Percentiles rank a stretch among this genome's conserved stretches.
Evolutionary conservation across 2,797 vertebrate genomes (phyloP).

Genomic region (Lithobates sylvaticus): DNA sequence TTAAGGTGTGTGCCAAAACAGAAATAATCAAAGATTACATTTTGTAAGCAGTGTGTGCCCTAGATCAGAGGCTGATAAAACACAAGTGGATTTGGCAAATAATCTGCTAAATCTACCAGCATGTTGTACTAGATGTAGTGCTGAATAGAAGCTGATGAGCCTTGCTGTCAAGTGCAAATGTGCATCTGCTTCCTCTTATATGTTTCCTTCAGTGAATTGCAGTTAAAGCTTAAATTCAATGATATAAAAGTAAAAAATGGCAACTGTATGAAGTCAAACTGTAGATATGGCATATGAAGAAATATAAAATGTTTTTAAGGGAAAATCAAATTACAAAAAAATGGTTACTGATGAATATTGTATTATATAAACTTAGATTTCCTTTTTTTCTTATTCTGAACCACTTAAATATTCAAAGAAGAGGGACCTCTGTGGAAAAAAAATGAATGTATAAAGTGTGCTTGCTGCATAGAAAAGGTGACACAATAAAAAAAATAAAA

Average conservation of each 20-base stretch:
- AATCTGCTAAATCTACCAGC: conserved; percentile 27
- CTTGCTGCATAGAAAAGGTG: too few species aligned
- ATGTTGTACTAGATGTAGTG: conserved; percentile 8
- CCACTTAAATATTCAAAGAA: too few species aligned
- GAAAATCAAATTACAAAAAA: neutral
- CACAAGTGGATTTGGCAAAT: conserved; percentile 22
- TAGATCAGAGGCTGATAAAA: conserved; percentile 41
- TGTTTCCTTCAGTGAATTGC: conserved; percentile 26
- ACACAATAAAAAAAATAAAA: too few species aligned
- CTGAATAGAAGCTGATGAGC: conserved; percentile 46
- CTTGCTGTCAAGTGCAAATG: conserved; percentile 45
- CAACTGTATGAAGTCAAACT: neutral
- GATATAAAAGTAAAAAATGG: neutral
- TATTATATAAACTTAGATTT: neutral
- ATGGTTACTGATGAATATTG: neutral
- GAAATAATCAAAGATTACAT: conserved; percentile 23
- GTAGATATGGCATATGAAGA: neutral
- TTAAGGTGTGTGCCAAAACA: neutral
- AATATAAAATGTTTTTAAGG: neutral
- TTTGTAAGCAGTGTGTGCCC: conserved; percentile 26
- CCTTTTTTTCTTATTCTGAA: neutral
- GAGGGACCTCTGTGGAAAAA: too few species aligned
- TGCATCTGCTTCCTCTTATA: conserved; percentile 39
- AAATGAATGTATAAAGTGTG: too few species aligned
- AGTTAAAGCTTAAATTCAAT: neutral